Base-by-base conservation (phyloP, 2,113 vertebrate genomes). In the Dipodomys stephensi region DNA sequence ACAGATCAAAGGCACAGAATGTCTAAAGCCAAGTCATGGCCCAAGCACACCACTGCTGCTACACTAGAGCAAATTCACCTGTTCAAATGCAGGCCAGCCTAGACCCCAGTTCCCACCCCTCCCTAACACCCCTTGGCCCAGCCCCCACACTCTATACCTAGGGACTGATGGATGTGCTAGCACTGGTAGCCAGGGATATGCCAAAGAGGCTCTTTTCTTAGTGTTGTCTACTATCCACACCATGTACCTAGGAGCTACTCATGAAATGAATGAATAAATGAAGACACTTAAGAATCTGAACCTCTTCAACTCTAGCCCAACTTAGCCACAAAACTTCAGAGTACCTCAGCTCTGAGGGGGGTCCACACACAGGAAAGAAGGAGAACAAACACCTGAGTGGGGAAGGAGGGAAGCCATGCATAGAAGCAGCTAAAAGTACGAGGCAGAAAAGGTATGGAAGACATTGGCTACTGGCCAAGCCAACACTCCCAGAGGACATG, bases 171-270 rank as follows among this genome's bases (percentile, higher is more conserved):
- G 60, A 68, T 22, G 49, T 44, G 46, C 53, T 23, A 20, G 23
- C 76, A 67, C 1, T 4, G 39, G 2, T 39, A 39, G 35, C 35
- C 35, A 3, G 2, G 2, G 20, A 3, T 1, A 2, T 1, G 39
- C n/a, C 49, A 28, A 1, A 25, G 53, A 53, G 23, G 49, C 9
- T 19, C n/a, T 19, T 71, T 87, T 65, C n/a, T 49, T 28, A 27
- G 10, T n/a, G 10, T 27, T 46, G 39, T 20, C 44, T 65, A 4
- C 44, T 30, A 68, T 0, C 60, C 74, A 64, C 57, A 64, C 13
- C 1, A 57, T 68, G 53, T 10, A 35, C 19, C 25, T 64, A 62
- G 4, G 28, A 53, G 89, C 35, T 46, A 0, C 69, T 71, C 32
- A 30, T 3, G 2, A 22, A 46, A 53, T 74, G 35, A 72, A 44